Evolutionary conservation across 2,797 vertebrate species (phyloP).

Genomic region (Cyprinella venusta): DNA sequence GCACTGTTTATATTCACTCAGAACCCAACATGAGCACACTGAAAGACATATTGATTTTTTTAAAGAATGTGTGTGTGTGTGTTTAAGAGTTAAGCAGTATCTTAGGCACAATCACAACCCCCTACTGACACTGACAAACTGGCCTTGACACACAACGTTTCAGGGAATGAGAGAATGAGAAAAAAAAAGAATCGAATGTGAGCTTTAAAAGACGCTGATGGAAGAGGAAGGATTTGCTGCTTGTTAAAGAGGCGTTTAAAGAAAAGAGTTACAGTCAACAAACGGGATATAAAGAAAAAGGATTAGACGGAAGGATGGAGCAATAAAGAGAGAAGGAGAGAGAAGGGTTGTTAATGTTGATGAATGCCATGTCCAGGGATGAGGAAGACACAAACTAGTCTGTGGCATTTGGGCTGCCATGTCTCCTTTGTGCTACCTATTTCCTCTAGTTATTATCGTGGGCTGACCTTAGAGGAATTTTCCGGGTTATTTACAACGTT

Average conservation of each 20-base stretch:
- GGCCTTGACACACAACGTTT: conserved; percentile 50
- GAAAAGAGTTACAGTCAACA: conserved; percentile 31
- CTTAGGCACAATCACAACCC: conserved; percentile 50
- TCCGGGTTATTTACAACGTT: neutral
- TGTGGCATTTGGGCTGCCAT: neutral
- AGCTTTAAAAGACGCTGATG: conserved; percentile 34
- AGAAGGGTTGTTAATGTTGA: conserved; percentile 41
- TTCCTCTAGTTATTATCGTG: conserved; percentile 73
- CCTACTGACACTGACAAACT: conserved; percentile 54
- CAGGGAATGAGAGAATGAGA: conserved; percentile 36
- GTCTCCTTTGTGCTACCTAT: conserved; percentile 61
- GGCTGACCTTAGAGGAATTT: conserved; percentile 70
- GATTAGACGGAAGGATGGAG: neutral
- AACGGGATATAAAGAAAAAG: neutral
- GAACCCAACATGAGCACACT: conserved; percentile 66
- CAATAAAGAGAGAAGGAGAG: conserved; percentile 9
- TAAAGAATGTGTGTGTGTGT: conserved; percentile 20
- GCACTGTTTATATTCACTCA: conserved; percentile 77
- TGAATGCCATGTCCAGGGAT: conserved; percentile 17
- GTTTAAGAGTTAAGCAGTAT: conserved; percentile 34
- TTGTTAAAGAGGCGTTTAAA: conserved; percentile 30
- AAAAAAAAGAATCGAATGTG: conserved; percentile 12
- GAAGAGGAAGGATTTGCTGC: conserved; percentile 34
- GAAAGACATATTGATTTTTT: conserved; percentile 73
- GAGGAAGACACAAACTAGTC: neutral